Conservation (phyloP, 2,113 vertebrate genomes). For the Hemiprocne comata region DNA sequence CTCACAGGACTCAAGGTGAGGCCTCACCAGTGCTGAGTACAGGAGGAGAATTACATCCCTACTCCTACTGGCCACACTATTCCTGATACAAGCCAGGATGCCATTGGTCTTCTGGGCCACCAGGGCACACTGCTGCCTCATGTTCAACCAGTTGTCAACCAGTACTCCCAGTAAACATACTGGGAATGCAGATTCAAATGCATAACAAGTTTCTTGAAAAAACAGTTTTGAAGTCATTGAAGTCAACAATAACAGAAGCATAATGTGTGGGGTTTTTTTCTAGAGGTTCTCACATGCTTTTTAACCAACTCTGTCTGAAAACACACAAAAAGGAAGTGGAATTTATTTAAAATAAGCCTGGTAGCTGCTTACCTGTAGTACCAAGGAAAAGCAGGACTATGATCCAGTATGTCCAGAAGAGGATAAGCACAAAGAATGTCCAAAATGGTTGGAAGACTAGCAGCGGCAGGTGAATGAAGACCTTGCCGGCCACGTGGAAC, state of each 20-base stretch:
- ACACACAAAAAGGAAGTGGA: background rate
- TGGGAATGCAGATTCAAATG: background rate
- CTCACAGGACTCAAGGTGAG: no score
- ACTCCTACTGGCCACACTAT: no score
- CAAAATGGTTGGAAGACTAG: constrained; percentile 95
- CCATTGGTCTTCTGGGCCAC: no score
- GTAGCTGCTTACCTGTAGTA: constrained; percentile 83
- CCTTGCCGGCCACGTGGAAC: constrained; percentile 97
- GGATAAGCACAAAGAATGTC: constrained; percentile 91
- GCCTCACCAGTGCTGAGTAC: no score
- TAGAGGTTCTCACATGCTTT: background rate
- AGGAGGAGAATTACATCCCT: no score
- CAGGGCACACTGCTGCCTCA: no score
- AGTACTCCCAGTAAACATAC: no score
- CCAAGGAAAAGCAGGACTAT: constrained; percentile 94
- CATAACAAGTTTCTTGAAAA: background rate
- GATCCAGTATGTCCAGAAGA: constrained; percentile 97
- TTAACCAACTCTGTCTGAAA: background rate
- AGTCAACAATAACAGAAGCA: background rate
- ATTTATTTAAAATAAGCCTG: background rate
- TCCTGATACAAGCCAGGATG: no score
- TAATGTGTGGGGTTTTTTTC: background rate
- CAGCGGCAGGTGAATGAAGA: constrained; percentile 93
- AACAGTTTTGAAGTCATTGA: background rate
- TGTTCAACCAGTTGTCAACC: no score